Base-by-base conservation (phyloP, 1,140 invertebrate genomes). In the Bursaphelenchus mucronatus region DNA sequence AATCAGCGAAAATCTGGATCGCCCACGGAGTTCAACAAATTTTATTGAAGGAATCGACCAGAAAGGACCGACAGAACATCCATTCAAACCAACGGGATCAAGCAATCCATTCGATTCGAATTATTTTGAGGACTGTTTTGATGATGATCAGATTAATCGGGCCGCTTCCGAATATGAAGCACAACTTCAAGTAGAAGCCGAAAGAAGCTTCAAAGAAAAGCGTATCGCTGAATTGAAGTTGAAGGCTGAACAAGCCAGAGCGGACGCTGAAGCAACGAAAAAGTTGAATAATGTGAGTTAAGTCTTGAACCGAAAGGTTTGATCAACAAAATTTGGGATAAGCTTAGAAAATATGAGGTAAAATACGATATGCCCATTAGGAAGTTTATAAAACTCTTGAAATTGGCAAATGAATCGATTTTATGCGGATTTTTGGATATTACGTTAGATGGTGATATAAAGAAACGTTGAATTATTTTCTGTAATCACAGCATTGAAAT, bases 71-170 rank as follows among this genome's bases (percentile, higher is more conserved):
- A 6, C 13, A 49, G 47, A 49, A 49, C 13, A 49, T 49, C 47
- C 47, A 19, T 49, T 49, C 19, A n/a, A 13, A 39, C 19, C 41
- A 44, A 13, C 57, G 13, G 19, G 19, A 21, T 46, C 57, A 3
- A 43, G 40, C 11, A 59, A 59, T 50, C 57, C 57, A 11, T 59
- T 59, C 41, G 54, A 55, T 6, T 11, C 13, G 8, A 64, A 64
- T 19, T 39, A 61, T 47, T 64, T 64, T 61, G 63, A 64, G 15
- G 63, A 64, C 17, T 63, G 56, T 17, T 63, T 63, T 58, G 15
- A 55, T n/a, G 53, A 44, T n/a, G 11, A 46, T n/a, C 17, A 50
- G 19, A 49, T 19, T 6, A 19, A 49, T 49, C 47, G 13, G 13
- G 13, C 19, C 8, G 19, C 3, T 9, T 9, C 30, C 10, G 4